Percentiles rank a stretch among this genome's conserved stretches.
Evolutionary conservation across 2,888 invertebrate genomes (phyloP).

Genomic region (Drosophila aldrichi): DNA sequence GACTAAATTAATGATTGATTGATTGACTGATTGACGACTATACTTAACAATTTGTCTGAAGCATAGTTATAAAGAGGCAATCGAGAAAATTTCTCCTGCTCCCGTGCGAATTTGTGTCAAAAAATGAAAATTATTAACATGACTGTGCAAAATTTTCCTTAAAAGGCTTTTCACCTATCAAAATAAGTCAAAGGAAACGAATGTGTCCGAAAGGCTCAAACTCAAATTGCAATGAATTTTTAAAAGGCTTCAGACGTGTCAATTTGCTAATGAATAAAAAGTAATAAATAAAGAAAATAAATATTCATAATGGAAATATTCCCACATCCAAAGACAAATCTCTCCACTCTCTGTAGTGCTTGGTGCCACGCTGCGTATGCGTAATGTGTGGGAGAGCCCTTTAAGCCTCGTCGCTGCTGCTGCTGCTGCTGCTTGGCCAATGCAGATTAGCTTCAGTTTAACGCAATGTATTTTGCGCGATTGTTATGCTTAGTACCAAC

Average conservation of each 20-base stretch:
- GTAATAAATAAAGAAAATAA: neutral
- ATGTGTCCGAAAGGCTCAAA: neutral
- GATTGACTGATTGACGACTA: neutral
- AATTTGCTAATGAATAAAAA: neutral
- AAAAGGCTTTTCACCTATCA: neutral
- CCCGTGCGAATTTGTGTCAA: neutral
- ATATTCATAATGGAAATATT: neutral
- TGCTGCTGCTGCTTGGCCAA: neutral
- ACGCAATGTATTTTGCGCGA: neutral
- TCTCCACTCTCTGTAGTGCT: too few species aligned
- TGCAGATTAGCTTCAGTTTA: neutral
- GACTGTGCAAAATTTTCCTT: neutral
- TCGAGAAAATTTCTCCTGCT: neutral
- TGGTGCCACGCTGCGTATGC: slow-evolving; percentile 1
- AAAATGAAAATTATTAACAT: neutral
- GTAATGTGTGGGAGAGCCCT: neutral
- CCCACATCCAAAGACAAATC: too few species aligned
- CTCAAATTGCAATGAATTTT: neutral
- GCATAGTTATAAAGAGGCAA: neutral
- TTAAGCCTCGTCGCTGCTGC: neutral
- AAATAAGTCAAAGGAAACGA: neutral
- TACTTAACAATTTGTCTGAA: neutral
- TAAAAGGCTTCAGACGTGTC: neutral
- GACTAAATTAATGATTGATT: neutral
- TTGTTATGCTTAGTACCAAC: neutral